A percentile compares a stretch with the other conserved stretches of the same genome.
Evolutionary conservation across 2,888 invertebrate genomes (phyloP).

Genomic region (Lithophane socia): DNA sequence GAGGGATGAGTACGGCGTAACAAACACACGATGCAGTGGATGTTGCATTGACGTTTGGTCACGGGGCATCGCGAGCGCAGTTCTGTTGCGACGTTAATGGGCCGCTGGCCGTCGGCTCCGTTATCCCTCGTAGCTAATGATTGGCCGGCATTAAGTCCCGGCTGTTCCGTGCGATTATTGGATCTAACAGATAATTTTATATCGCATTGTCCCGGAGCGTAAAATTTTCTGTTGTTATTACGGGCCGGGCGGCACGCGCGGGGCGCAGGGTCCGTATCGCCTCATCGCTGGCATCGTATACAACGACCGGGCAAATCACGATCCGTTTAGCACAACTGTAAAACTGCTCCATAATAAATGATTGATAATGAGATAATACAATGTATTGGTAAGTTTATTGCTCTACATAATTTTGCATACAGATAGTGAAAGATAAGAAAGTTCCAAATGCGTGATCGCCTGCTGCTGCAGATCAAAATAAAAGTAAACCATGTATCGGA

Average conservation of each 20-base stretch:
- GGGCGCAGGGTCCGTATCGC: conserved; percentile 73
- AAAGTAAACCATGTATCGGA: not conserved
- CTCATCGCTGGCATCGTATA: conserved; percentile 76
- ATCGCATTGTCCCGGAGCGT: conserved; percentile 90
- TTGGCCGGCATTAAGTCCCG: conserved; percentile 90
- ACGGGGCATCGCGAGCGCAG: conserved; percentile 82
- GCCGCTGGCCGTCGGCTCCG: conserved; percentile 87
- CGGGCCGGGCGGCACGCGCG: conserved; percentile 80
- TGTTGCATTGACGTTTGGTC: conserved; percentile 90
- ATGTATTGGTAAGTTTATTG: conserved; percentile 23
- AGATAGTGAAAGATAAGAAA: conserved; percentile 1
- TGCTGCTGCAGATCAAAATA: not conserved
- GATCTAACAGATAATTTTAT: conserved; percentile 91
- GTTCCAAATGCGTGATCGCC: not conserved
- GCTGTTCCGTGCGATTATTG: conserved; percentile 90
- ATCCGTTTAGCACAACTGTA: conserved; percentile 74
- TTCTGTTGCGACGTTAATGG: conserved; percentile 80
- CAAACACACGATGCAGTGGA: conserved; percentile 75
- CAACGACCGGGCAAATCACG: conserved; percentile 77
- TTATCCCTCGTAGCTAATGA: conserved; percentile 91
- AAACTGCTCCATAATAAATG: conserved; percentile 58
- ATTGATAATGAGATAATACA: conserved; percentile 59
- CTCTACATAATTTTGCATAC: conserved; percentile 13
- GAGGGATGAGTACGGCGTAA: conserved; percentile 80
- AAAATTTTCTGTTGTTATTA: conserved; percentile 90